Evolutionary conservation across 2,113 vertebrate genomes (phyloP), one percentile per base, ranked within the genome.

Genomic region (Gymnarchus niloticus): DNA sequence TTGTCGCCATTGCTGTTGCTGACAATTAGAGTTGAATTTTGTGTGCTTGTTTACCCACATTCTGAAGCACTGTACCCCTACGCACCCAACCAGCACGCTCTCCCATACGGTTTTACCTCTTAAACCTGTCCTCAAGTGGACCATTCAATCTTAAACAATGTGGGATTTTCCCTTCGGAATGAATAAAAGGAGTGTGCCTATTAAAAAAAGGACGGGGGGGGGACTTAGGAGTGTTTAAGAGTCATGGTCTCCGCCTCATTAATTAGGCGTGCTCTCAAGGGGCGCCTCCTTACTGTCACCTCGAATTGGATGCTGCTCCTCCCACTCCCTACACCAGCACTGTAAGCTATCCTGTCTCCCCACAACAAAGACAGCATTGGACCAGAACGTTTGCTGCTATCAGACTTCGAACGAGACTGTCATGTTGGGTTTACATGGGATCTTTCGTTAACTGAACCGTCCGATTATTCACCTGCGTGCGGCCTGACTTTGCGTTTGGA

Each of bases 321-420:
- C 77, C 77, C 77, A 6, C 80, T 54, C n/a, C 49, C 44, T 83
- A 9, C 17, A 73, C 28, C 41, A 48, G 44, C 73, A 56, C 80
- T 88, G 86, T 83, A 88, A 85, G 57, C 69, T 83, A 87, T 87
- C 84, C 83, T 37, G 41, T 82, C 51, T 73, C 33, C 54, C 28
- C 44, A 28, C 54, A 88, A 84, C 83, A 88, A 84, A 81, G 28
- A 14, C 37, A 28, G 56, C 76, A 83, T 46, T 87, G 61, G 83
- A 83, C 61, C 49, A 48, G 83, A 21, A 65, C 57, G 46, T 83
- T 88, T 19, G 81, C 21, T n/a, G 61, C 46, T 25, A 37, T 21
- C 83, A 46, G n/a, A 61, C 86, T 78, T 65, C 10, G 37, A 73
- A 48, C 76, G 48, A 54, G 54, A 54, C 57, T 85, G 88, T 87